Base-by-base conservation (phyloP, 2,888 invertebrate species). In the Drosophila barbarae region DNA sequence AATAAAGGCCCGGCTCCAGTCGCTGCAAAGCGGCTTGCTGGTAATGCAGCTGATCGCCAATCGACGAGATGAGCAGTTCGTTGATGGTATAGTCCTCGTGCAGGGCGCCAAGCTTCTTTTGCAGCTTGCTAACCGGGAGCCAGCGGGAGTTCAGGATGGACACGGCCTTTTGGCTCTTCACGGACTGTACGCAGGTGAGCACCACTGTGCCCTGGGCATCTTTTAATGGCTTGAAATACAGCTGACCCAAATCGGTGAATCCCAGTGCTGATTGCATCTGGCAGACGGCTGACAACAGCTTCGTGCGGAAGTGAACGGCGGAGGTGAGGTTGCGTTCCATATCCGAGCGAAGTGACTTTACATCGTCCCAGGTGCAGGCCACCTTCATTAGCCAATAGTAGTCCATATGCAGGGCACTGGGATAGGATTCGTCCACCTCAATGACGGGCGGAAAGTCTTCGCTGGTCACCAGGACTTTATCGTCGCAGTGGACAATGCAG, bases 351-450 rank as follows among this genome's bases (percentile, higher is more conserved):
- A 98, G 90, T 3, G 94, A 93, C 86, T 97, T 98, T 8, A 97
- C 96, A 87, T 98, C 98, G 81, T 98, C 97, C 99, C 99, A 99
- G 0, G 96, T 95, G 88, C 98, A 97, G 0, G 98, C 95, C 88
- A 95, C 95, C 93, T 98, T 98, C 95, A 99, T 97, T 26, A 99
- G 92, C 99, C 99, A 99, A 88, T 98, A 96, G 89, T 98, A 96
- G 90, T 99, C 99, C 67, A 93, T 94, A 88, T 97, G 94, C 71
- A 98, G 93, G 74, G 96, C 95, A 82, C 95, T 95, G 44, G 97
- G 96, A 89, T 96, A 98, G 34, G 96, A 96, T 90, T 98, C 98
- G 88, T 98, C 98, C 51, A 99, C 96, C 91, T 98, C 98, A 83
- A 99, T 95, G 65, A 98, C 96, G 0, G 99, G 99, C 68, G 99